These are phyloP conservation scores for Drosophila paramelanica DNA, from an alignment of 2,888 invertebrate species.

Conservation along the genomic window DNA sequence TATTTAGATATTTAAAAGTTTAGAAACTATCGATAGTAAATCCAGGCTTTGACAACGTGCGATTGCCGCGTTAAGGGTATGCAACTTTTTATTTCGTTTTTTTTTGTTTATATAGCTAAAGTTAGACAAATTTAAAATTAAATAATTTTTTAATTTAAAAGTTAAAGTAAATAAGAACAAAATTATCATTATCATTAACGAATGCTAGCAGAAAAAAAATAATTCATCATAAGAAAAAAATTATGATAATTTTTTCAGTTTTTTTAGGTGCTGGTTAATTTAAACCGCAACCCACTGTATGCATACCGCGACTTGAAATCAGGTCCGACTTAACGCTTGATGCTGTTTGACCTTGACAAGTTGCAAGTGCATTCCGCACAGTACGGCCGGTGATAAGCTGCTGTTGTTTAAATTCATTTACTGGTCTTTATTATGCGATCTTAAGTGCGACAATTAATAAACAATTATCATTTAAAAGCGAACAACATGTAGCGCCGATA, in stretches of 20 bases:
- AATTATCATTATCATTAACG: too few species aligned
- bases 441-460: conserved; percentile 64
- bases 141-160: background rate
- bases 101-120: too few species aligned
- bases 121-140: too few species aligned
- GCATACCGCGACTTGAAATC: background rate
- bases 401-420: conserved; percentile 21
- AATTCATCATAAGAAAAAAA: too few species aligned
- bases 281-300: too few species aligned
- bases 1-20: background rate
- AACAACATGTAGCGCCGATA: conserved; percentile 46
- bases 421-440: conserved; percentile 33
- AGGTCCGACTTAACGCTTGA: background rate
- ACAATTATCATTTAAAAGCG: conserved; percentile 52
- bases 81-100: background rate
- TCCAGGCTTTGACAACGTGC: background rate
- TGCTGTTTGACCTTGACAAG: conserved; percentile 26
- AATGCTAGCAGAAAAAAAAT: too few species aligned
- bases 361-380: conserved; percentile 21
- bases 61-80: background rate
- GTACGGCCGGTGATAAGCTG: conserved; percentile 35
- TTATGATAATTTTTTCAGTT: background rate
- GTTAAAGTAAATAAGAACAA: too few species aligned
- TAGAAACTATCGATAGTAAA: background rate
- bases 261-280: background rate